Conservation (phyloP, 2,797 vertebrate genomes). For the Scleropages formosus region DNA sequence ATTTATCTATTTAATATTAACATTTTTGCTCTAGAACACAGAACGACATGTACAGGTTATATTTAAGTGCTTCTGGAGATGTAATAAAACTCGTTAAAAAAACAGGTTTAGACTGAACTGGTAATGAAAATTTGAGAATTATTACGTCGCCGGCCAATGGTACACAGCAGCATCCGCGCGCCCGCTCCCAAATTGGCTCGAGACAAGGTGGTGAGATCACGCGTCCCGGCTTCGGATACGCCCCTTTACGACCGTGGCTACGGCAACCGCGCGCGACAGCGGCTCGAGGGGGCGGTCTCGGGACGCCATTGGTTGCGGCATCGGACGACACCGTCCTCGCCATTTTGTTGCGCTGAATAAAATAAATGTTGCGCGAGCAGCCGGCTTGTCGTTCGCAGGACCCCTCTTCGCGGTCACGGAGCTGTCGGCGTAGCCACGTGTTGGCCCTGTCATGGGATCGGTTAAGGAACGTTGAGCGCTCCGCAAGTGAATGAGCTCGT, state of each 20-base stretch:
- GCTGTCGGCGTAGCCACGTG: conserved; percentile 16
- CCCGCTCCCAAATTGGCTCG: conserved; percentile 29
- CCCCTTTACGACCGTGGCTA: conserved; percentile 46
- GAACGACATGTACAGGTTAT: no score
- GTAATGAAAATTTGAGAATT: background rate
- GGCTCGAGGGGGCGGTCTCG: conserved; percentile 14
- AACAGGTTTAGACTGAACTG: background rate
- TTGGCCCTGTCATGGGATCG: background rate
- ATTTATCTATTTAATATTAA: no score
- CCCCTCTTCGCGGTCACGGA: conserved; percentile 18
- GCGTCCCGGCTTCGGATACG: conserved; percentile 45
- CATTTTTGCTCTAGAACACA: no score
- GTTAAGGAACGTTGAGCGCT: background rate
- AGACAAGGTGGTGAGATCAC: conserved; percentile 60
- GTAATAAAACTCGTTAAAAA: no score
- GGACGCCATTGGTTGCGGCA: conserved; percentile 59
- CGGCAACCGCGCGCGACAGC: conserved; percentile 54
- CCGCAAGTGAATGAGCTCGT: background rate
- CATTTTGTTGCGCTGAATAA: conserved; percentile 56
- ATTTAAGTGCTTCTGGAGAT: no score
- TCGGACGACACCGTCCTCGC: conserved; percentile 59
- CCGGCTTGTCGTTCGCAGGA: conserved; percentile 27
- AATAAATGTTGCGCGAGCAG: conserved; percentile 28
- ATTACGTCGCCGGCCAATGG: conserved; percentile 14
- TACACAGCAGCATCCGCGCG: background rate